Percentiles rank a stretch among this genome's conserved stretches.
Evolutionary conservation across 2,113 vertebrate species (phyloP).

Genomic region (Oncorhynchus mykiss): DNA sequence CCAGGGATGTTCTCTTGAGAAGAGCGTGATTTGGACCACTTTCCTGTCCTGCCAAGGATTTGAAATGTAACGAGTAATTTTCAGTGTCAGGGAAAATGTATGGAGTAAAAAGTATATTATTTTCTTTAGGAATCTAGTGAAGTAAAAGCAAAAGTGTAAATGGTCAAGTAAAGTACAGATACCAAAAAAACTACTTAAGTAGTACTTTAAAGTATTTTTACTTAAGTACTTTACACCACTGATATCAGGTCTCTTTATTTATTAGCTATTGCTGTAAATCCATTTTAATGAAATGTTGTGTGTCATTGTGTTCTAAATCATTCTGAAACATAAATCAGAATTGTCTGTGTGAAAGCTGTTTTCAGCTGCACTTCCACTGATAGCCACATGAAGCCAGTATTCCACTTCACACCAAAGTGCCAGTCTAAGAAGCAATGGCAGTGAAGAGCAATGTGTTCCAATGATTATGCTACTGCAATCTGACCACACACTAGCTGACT

Average conservation of each 20-base stretch:
- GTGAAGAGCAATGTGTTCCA: background rate
- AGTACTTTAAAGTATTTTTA: too few relatives aligned
- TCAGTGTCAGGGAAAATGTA: too few relatives aligned
- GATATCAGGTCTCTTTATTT: background rate
- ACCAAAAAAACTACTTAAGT: too few relatives aligned
- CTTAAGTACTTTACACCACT: too few relatives aligned
- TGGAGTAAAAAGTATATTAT: too few relatives aligned
- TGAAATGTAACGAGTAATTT: too few relatives aligned
- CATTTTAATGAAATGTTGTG: background rate
- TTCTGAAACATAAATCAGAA: background rate
- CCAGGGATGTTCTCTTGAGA: too few relatives aligned
- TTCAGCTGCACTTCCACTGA: background rate
- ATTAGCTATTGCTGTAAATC: background rate
- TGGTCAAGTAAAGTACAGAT: too few relatives aligned
- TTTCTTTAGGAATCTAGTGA: too few relatives aligned
- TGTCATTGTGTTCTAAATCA: background rate
- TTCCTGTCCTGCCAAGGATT: too few relatives aligned
- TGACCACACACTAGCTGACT: background rate
- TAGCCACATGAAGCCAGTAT: background rate
- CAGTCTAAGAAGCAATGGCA: background rate
- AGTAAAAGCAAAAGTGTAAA: too few relatives aligned
- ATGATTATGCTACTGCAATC: background rate
- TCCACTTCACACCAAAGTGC: background rate
- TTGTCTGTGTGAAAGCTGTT: conserved; percentile 1
- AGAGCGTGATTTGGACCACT: too few relatives aligned